phyloP scores from a whole-genome alignment of 2,797 vertebrate genomes.

The Thunnus albacares region DNA sequence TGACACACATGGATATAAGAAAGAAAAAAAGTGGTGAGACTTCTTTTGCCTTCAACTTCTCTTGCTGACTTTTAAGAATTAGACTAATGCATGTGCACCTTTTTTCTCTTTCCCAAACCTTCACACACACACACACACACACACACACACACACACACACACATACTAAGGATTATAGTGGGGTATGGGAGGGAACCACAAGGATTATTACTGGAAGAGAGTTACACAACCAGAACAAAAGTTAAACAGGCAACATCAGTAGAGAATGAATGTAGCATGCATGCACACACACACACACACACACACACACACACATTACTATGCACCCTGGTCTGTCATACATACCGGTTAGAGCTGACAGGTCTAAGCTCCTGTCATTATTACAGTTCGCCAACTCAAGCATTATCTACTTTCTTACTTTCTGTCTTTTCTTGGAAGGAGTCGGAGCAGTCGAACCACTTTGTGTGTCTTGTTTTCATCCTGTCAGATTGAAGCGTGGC shows the following conservation, averaged over 20 bases:
- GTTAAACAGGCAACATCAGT: conserved; percentile 52
- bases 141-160: conserved; percentile 18
- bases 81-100: background rate
- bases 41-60: conserved; percentile 8
- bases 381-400: conserved; percentile 10
- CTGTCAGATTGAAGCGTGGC: conserved; percentile 24
- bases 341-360: conserved; percentile 37
- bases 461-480: conserved; percentile 11
- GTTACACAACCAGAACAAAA: conserved; percentile 72
- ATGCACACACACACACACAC: background rate
- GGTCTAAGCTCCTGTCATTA: conserved; percentile 16
- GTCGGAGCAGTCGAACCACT: background rate
- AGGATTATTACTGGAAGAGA: conserved; percentile 77
- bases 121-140: background rate
- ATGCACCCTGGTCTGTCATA: conserved; percentile 8
- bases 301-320: conserved; percentile 1
- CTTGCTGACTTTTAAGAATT: conserved; percentile 20
- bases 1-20: conserved; percentile 22
- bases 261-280: conserved; percentile 32
- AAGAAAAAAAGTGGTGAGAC: background rate
- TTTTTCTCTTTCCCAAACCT: conserved; percentile 19
- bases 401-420: background rate
- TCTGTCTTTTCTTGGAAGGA: conserved; percentile 4
- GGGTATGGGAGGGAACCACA: conserved; percentile 63
- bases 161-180: conserved; percentile 58